These are phyloP conservation scores for Ceratina australensis DNA, from an alignment of 1,140 invertebrate genomes.

Conservation along the genomic window DNA sequence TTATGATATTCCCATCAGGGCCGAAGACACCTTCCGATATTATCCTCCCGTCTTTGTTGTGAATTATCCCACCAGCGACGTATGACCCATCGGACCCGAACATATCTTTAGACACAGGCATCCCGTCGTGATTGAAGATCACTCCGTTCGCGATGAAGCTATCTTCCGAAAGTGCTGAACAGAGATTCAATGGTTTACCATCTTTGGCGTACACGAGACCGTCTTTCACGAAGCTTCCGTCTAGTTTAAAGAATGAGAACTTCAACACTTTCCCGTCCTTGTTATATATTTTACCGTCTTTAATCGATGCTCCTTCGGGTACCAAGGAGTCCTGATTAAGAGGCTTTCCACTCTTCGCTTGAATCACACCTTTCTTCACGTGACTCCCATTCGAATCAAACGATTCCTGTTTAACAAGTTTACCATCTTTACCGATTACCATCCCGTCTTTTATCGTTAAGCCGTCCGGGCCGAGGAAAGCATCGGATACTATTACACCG, in stretches of 20 bases:
- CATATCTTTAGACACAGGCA: slow-evolving; percentile 67
- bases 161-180: slow-evolving; percentile 69
- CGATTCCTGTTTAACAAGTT: slow-evolving; percentile 73
- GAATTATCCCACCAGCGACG: slow-evolving; percentile 71
- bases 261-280: slow-evolving; percentile 75
- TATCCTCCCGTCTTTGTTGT: slow-evolving; percentile 69
- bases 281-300: slow-evolving; percentile 71
- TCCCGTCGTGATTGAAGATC: slow-evolving; percentile 70
- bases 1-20: slow-evolving; percentile 73
- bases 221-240: slow-evolving; percentile 75
- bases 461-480: slow-evolving; percentile 68
- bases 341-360: slow-evolving; percentile 72
- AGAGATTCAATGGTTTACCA: slow-evolving; percentile 69
- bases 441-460: slow-evolving; percentile 71
- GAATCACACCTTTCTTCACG: slow-evolving; percentile 71
- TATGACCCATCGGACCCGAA: slow-evolving; percentile 77
- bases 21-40: slow-evolving; percentile 73
- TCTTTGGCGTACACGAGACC: slow-evolving; percentile 73
- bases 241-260: slow-evolving; percentile 72
- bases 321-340: slow-evolving; percentile 74
- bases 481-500: slow-evolving; percentile 62
- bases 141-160: slow-evolving; percentile 73
- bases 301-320: slow-evolving; percentile 72
- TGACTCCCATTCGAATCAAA: slow-evolving; percentile 73
- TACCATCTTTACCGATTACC: slow-evolving; percentile 72